These are phyloP conservation scores for Psittacus erithacus DNA, from an alignment of 2,113 vertebrate genomes.

Conservation along the genomic window DNA sequence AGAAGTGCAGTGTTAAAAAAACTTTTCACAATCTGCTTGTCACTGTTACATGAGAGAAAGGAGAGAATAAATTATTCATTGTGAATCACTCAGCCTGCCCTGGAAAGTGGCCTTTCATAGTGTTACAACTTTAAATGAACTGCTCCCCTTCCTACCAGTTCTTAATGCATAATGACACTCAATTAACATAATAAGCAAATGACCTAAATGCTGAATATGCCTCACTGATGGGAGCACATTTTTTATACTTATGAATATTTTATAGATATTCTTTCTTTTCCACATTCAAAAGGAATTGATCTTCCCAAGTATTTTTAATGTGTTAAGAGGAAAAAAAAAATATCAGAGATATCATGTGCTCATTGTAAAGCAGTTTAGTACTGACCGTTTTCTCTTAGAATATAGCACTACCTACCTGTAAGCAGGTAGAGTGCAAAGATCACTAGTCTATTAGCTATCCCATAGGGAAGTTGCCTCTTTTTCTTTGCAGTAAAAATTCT, in stretches of 20 bases:
- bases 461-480: not conserved
- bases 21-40: not conserved
- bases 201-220: conserved; percentile 36
- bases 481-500: not conserved
- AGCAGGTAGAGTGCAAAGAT: not conserved
- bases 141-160: not conserved
- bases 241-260: conserved; percentile 23
- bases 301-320: not conserved
- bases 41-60: not conserved
- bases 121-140: not conserved
- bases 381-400: not conserved
- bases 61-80: conserved; percentile 44
- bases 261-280: not conserved
- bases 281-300: not conserved
- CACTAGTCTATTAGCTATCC: not conserved
- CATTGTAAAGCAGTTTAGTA: not conserved
- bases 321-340: not conserved
- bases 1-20: not conserved
- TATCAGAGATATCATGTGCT: not conserved
- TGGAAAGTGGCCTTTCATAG: not conserved
- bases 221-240: not conserved
- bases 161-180: conserved; percentile 21
- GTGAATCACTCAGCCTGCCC: conserved; percentile 8
- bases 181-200: conserved; percentile 25
- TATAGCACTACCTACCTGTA: not conserved